phyloP scores from a whole-genome alignment of 2,888 invertebrate species.

The Cyaniris semiargus region DNA sequence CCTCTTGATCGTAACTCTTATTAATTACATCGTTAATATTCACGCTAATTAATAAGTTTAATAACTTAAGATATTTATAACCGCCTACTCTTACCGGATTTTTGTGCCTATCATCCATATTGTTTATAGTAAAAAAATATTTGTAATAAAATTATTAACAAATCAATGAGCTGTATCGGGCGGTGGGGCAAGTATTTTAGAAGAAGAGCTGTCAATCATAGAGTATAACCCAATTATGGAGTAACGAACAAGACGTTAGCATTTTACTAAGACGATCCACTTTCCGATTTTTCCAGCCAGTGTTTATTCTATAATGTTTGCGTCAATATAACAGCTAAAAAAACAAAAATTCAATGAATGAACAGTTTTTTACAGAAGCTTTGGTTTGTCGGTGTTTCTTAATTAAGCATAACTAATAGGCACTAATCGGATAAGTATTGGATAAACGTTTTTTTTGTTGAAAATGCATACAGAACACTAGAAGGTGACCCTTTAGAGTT shows the following conservation, averaged over 20 bases:
- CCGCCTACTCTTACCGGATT: background rate
- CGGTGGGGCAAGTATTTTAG: background rate
- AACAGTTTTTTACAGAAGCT: background rate
- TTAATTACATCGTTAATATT: slow-evolving; percentile 1
- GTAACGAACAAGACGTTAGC: too few relatives aligned
- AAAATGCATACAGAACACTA: background rate
- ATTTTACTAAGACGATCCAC: background rate
- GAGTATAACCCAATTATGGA: background rate
- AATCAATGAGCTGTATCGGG: background rate
- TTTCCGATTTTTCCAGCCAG: background rate
- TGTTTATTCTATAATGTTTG: background rate
- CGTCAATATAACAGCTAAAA: background rate
- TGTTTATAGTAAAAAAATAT: background rate
- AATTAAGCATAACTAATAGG: slow-evolving; percentile 9
- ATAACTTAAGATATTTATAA: background rate
- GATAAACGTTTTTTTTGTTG: background rate
- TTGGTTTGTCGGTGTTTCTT: background rate
- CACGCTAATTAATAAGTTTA: slow-evolving; percentile 12
- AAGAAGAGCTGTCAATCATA: slow-evolving; percentile 30
- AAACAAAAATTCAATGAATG: background rate
- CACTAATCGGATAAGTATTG: slow-evolving; percentile 2
- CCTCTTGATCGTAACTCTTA: background rate
- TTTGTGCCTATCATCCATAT: too few relatives aligned
- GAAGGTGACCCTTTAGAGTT: slow-evolving; percentile 2
- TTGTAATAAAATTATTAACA: background rate